These are phyloP conservation scores for Pseudomyrmex concolor DNA, from an alignment of 1,140 invertebrate genomes.

Conservation along the genomic window DNA sequence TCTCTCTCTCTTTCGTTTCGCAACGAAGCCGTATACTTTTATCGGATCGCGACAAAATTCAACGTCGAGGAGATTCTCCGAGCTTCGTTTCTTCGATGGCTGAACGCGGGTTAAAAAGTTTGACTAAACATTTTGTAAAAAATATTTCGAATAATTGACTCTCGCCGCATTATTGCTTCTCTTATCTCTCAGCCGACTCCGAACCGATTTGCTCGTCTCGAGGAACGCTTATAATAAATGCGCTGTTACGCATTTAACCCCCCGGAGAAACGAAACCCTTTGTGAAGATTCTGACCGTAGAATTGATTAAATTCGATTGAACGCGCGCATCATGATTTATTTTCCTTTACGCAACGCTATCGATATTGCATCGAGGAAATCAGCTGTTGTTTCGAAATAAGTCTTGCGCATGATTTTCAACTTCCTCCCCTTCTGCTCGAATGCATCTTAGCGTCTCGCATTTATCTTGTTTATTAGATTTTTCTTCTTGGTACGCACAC, in stretches of 20 bases:
- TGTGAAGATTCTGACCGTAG: no score
- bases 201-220: no score
- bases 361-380: no score
- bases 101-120: not conserved
- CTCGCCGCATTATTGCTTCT: no score
- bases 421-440: not conserved
- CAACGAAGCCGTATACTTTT: not conserved
- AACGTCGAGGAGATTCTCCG: not conserved
- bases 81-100: not conserved
- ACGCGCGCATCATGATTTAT: no score
- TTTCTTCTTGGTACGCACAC: not conserved
- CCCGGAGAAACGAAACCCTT: no score
- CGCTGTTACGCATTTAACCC: no score
- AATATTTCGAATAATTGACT: no score
- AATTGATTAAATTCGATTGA: no score
- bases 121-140: no score
- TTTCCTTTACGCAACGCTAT: not conserved
- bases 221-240: no score
- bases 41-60: not conserved
- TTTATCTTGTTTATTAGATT: constrained; percentile 1
- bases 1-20: not conserved
- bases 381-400: not conserved
- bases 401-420: constrained; percentile 21
- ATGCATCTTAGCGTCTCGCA: not conserved
- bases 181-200: no score